Conservation (phyloP, 2,113 vertebrate species). For the Chionis minor region DNA sequence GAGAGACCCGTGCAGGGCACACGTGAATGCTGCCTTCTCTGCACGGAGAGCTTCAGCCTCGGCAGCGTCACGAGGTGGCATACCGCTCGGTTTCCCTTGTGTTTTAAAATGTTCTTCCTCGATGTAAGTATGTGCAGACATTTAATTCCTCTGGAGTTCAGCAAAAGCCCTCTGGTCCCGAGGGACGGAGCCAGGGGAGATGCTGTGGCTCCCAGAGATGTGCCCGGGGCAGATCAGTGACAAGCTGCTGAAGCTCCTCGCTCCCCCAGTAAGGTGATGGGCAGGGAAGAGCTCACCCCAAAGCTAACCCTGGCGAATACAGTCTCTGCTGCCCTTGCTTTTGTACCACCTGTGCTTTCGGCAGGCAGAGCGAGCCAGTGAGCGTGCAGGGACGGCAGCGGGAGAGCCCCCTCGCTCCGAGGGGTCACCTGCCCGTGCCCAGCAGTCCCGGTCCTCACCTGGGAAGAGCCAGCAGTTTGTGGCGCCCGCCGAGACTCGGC, state of each 20-base stretch:
- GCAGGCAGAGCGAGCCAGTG: not conserved
- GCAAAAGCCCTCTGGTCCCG: not conserved
- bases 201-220: not conserved
- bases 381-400: accelerated
- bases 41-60: not conserved
- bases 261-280: not conserved
- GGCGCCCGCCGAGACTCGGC: accelerated
- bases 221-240: not conserved
- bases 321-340: accelerated
- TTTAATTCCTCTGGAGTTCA: not conserved
- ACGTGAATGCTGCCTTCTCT: not conserved
- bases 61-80: not conserved
- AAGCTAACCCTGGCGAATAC: not conserved
- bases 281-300: not conserved
- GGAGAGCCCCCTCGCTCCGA: not conserved
- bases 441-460: not conserved
- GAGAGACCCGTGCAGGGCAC: accelerated
- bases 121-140: not conserved
- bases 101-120: not conserved
- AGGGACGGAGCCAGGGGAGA: not conserved
- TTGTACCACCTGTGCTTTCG: accelerated
- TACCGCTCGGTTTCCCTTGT: accelerated
- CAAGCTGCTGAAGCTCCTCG: not conserved
- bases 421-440: accelerated
- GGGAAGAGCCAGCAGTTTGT: accelerated